Percentiles rank a stretch among this genome's conserved stretches.
Conservation (phyloP, 2,113 vertebrate genomes). For the Danionella cerebrum region DNA sequence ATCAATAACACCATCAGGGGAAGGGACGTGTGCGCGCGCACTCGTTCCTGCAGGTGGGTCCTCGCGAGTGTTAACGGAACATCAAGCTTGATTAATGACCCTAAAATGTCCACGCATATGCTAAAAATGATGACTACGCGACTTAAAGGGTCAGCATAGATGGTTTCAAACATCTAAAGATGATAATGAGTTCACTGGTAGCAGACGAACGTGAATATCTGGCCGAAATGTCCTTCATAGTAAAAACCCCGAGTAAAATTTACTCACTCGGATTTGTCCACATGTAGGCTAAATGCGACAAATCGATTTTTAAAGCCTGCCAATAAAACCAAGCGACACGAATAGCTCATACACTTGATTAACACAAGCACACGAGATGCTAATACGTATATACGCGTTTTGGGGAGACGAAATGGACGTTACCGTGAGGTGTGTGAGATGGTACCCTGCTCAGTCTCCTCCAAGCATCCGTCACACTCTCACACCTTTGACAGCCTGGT, state of each 20-base stretch:
- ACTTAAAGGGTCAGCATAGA: background rate
- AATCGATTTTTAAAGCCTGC: constrained; percentile 29
- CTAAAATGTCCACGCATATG: background rate
- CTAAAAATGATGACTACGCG: background rate
- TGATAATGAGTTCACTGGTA: background rate
- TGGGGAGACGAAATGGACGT: constrained; percentile 32
- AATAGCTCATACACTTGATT: background rate
- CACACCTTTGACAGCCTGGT: constrained; percentile 54
- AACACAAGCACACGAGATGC: background rate
- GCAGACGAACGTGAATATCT: no score
- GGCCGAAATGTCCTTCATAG: no score
- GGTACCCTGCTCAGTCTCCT: constrained; percentile 45
- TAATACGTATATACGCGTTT: background rate
- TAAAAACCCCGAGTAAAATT: no score
- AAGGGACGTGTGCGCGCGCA: background rate
- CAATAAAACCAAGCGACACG: background rate
- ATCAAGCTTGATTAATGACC: background rate
- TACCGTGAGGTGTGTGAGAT: constrained; percentile 60
- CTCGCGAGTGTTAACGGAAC: background rate
- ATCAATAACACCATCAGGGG: background rate
- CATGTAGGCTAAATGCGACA: constrained; percentile 52
- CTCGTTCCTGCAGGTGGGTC: constrained; percentile 18
- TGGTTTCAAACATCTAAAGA: background rate
- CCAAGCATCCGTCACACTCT: constrained; percentile 64
- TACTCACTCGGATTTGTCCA: no score